Conservation (phyloP, 2,888 invertebrate genomes). For the Eudasyphora cyanicolor region DNA sequence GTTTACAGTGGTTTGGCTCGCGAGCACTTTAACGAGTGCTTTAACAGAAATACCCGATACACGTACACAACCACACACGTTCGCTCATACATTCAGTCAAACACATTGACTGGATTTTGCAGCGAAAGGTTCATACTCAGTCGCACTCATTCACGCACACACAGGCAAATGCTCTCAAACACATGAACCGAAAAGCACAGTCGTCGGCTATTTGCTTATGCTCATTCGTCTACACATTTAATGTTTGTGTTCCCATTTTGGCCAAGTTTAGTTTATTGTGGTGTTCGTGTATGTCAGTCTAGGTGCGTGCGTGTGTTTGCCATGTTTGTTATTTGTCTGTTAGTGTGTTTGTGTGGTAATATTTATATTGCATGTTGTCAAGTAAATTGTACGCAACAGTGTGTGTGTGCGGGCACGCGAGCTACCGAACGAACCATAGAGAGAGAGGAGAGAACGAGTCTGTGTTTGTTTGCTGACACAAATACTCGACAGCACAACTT, state of each 20-base stretch:
- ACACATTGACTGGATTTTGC: not conserved
- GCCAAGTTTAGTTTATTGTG: slow-evolving; percentile 46
- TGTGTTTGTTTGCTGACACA: slow-evolving; percentile 56
- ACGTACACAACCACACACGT: not conserved
- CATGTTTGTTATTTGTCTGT: slow-evolving; percentile 13
- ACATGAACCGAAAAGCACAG: too few species aligned
- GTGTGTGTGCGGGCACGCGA: not conserved
- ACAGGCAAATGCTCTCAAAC: slow-evolving; percentile 3
- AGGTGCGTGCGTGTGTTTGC: not conserved
- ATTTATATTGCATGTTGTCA: slow-evolving; percentile 47
- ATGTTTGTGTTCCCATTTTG: slow-evolving; percentile 55
- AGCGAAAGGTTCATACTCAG: not conserved
- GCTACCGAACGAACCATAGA: too few species aligned
- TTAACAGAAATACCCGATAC: slow-evolving; percentile 42
- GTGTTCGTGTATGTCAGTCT: slow-evolving; percentile 26
- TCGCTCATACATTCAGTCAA: not conserved
- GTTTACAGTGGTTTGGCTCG: slow-evolving; percentile 67
- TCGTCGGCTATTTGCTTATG: slow-evolving; percentile 48
- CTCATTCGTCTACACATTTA: slow-evolving; percentile 43
- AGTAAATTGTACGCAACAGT: slow-evolving; percentile 47
- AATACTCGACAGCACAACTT: slow-evolving; percentile 50
- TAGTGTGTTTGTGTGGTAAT: slow-evolving; percentile 42
- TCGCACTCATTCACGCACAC: not conserved
- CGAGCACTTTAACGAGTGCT: slow-evolving; percentile 51
- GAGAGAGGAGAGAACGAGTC: too few species aligned